Percentiles rank a stretch among this genome's conserved stretches.
These are phyloP conservation scores for Cantharis lateralis DNA, from an alignment of 2,888 invertebrate species.

Conservation along the genomic window DNA sequence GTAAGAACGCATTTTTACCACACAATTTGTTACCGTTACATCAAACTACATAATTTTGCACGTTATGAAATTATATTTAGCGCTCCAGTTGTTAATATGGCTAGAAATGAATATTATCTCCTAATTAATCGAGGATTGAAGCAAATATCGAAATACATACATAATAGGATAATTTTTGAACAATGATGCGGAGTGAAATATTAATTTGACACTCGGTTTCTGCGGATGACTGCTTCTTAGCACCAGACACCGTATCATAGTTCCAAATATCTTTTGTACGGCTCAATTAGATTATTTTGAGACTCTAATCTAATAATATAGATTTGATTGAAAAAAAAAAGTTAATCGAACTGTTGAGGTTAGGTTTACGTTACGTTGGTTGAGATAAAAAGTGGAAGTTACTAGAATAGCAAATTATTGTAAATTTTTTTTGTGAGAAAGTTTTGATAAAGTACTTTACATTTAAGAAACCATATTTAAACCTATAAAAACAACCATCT, in stretches of 20 bases:
- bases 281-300: not conserved
- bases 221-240: not conserved
- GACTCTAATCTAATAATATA: not conserved
- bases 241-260: not conserved
- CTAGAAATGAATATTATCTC: not conserved
- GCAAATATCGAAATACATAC: not conserved
- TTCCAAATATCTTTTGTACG: not conserved
- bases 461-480: not conserved
- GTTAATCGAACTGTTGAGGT: not conserved
- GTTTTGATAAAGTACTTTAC: not conserved
- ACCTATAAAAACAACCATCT: not conserved
- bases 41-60: not conserved
- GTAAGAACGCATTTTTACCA: not conserved
- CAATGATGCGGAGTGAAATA: no score
- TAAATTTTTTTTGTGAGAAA: not conserved
- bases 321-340: not conserved
- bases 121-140: not conserved
- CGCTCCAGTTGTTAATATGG: not conserved
- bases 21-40: not conserved
- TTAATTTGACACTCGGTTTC: not conserved
- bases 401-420: not conserved
- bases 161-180: no score
- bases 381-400: not conserved
- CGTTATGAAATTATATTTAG: not conserved
- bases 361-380: not conserved